phyloP scores from a whole-genome alignment of 2,797 vertebrate species.

The Lagocephalus sceleratus region DNA sequence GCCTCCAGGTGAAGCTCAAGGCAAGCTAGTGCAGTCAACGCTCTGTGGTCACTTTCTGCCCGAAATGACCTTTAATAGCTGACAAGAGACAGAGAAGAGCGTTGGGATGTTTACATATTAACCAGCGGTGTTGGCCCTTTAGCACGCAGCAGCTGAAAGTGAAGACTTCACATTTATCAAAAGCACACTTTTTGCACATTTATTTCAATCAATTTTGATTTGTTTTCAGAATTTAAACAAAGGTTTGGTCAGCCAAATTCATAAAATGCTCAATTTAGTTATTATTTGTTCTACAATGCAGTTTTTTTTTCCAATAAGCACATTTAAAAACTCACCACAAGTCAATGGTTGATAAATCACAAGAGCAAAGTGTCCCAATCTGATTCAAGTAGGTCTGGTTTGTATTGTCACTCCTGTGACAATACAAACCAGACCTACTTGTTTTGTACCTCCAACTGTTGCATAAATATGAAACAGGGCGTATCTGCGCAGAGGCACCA shows the following conservation, averaged over 20 bases:
- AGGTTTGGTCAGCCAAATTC: too few relatives aligned
- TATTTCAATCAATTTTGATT: neutral
- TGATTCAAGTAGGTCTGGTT: too few relatives aligned
- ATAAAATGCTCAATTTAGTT: too few relatives aligned
- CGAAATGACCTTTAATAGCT: slow-evolving; percentile 14
- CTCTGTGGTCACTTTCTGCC: slow-evolving; percentile 6
- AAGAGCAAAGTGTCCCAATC: neutral
- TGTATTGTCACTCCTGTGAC: too few relatives aligned
- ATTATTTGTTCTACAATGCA: neutral
- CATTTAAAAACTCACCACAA: slow-evolving; percentile 20
- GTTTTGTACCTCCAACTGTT: slow-evolving; percentile 38
- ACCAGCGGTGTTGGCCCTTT: slow-evolving; percentile 8
- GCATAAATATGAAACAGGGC: slow-evolving; percentile 16
- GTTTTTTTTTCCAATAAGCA: neutral
- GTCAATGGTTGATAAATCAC: neutral
- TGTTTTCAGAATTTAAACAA: too few relatives aligned
- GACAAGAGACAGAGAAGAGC: slow-evolving; percentile 21
- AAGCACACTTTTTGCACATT: neutral
- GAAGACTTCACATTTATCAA: slow-evolving; percentile 8
- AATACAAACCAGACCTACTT: slow-evolving; percentile 51
- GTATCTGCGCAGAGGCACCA: neutral
- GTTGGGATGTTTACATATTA: slow-evolving; percentile 34
- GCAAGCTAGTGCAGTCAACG: slow-evolving; percentile 2
- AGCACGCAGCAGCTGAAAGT: slow-evolving; percentile 6
- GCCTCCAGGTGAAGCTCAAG: slow-evolving; percentile 55